Evolutionary conservation across 2,888 invertebrate species (phyloP).

Genomic region (Leistus spinibarbis): DNA sequence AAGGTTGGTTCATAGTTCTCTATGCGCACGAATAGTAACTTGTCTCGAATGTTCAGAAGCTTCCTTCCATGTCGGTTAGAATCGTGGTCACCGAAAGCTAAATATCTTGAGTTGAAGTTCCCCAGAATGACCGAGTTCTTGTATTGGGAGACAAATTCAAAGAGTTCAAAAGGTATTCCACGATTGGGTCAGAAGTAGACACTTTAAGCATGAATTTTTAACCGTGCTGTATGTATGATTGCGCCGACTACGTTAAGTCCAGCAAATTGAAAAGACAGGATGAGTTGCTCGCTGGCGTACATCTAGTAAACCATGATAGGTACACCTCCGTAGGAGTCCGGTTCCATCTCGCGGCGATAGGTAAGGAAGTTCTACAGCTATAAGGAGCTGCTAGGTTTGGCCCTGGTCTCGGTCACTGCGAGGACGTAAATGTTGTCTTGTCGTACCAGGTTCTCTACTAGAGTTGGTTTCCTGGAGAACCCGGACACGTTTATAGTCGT

Average conservation of each 20-base stretch:
- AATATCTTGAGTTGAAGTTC: slow-evolving; percentile 27
- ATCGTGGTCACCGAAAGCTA: slow-evolving; percentile 11
- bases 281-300: no score
- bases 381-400: no score
- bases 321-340: not conserved
- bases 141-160: not conserved
- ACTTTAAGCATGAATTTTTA: no score
- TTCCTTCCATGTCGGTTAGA: slow-evolving; percentile 11
- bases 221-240: no score
- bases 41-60: not conserved
- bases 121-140: slow-evolving; percentile 27
- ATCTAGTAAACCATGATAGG: not conserved
- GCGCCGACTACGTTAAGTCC: no score
- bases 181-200: not conserved
- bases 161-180: not conserved
- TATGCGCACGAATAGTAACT: slow-evolving; percentile 2
- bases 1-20: not conserved
- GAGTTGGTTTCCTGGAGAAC: no score
- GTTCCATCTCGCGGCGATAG: no score
- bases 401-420: no score
- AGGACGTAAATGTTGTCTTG: no score
- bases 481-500: not conserved
- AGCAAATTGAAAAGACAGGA: no score
- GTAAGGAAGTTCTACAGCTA: no score
- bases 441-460: no score